Percentiles rank a stretch among this genome's conserved stretches.
Evolutionary conservation across 2,888 invertebrate genomes (phyloP).

Genomic region (Drosophila mimetica): DNA sequence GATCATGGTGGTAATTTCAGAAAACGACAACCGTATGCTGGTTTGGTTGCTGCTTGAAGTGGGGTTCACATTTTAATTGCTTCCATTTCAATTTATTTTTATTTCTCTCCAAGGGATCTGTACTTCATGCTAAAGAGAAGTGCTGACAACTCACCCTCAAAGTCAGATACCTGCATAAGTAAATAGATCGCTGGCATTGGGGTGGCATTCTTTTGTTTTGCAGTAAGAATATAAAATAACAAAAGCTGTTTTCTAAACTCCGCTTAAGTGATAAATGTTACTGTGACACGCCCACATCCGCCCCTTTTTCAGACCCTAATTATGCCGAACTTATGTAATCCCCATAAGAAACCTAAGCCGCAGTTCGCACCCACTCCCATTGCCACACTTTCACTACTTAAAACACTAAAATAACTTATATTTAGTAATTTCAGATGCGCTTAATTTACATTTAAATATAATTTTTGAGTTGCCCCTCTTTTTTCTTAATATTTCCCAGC

Average conservation of each 20-base stretch:
- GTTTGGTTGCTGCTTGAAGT: slow-evolving; percentile 25
- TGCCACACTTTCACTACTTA: slow-evolving; percentile 74
- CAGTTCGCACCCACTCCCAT: slow-evolving; percentile 61
- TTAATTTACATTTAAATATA: slow-evolving; percentile 79
- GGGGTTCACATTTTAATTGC: slow-evolving; percentile 72
- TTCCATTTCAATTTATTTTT: slow-evolving; percentile 72
- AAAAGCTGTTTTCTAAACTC: neutral
- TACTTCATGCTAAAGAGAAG: slow-evolving; percentile 11
- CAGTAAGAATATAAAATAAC: too few relatives aligned
- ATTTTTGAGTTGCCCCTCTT: slow-evolving; percentile 45
- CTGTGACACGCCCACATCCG: slow-evolving; percentile 31
- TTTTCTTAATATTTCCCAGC: slow-evolving; percentile 53
- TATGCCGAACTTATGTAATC: slow-evolving; percentile 31
- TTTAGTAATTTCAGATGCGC: slow-evolving; percentile 66
- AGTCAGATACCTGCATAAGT: slow-evolving; percentile 64
- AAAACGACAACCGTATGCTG: slow-evolving; percentile 51
- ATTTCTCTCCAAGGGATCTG: slow-evolving; percentile 6
- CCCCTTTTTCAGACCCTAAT: slow-evolving; percentile 13
- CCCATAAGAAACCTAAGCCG: slow-evolving; percentile 11
- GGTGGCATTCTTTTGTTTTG: neutral
- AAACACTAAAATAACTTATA: slow-evolving; percentile 75
- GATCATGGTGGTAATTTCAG: slow-evolving; percentile 76
- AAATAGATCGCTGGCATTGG: neutral
- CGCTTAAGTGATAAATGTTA: slow-evolving; percentile 3
- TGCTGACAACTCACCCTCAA: slow-evolving; percentile 21